phyloP scores from a whole-genome alignment of 2,888 invertebrate genomes.

The Apocheima hispidaria region DNA sequence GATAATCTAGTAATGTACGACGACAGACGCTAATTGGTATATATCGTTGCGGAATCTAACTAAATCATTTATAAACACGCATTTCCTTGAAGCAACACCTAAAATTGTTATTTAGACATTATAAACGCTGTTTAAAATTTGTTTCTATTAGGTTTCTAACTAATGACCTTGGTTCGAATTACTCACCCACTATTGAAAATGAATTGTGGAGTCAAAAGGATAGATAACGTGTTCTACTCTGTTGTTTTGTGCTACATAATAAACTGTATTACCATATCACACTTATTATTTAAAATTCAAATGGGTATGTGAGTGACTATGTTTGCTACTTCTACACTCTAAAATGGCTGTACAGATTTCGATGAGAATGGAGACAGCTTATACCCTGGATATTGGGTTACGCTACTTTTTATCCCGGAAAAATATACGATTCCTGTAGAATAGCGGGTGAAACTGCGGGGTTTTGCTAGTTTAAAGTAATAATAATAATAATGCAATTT shows the following conservation, averaged over 20 bases:
- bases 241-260: constrained; percentile 1
- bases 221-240: constrained; percentile 13
- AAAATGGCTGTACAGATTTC: too few relatives aligned
- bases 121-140: constrained; percentile 11
- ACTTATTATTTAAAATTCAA: too few relatives aligned
- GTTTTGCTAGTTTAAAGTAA: too few relatives aligned
- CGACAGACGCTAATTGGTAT: not conserved
- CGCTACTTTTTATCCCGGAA: too few relatives aligned
- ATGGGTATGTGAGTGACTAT: too few relatives aligned
- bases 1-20: too few relatives aligned
- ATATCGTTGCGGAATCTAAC: not conserved
- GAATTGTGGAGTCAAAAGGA: constrained; percentile 24
- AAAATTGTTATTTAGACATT: constrained; percentile 9
- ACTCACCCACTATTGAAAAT: constrained; percentile 19
- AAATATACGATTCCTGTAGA: too few relatives aligned
- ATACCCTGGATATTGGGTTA: too few relatives aligned
- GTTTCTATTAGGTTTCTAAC: constrained; percentile 17
- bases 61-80: constrained; percentile 3
- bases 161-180: constrained; percentile 21
- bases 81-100: constrained; percentile 9
- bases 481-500: too few relatives aligned
- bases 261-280: not conserved
- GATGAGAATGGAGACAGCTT: too few relatives aligned
- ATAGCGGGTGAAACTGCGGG: too few relatives aligned
- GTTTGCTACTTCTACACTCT: too few relatives aligned